These are phyloP conservation scores for Phrynocephalus forsythii DNA, from an alignment of 2,797 vertebrate genomes.

Conservation along the genomic window DNA sequence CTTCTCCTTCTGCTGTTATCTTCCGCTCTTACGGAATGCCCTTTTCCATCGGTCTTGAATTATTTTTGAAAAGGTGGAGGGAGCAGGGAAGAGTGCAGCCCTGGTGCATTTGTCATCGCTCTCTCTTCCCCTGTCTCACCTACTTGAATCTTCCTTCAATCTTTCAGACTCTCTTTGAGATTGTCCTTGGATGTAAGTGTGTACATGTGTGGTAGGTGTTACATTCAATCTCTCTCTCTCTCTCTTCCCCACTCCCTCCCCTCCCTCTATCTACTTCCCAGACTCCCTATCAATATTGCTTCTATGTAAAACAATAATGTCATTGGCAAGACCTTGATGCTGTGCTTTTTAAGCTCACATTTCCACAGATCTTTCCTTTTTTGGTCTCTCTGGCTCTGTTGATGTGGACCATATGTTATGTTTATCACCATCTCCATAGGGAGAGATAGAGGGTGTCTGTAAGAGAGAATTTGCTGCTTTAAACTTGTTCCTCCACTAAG, in stretches of 20 bases:
- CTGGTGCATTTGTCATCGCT: not conserved
- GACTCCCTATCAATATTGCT: not conserved
- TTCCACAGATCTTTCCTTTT: conserved; percentile 25
- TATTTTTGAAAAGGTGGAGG: not conserved
- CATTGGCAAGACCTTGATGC: conserved; percentile 21
- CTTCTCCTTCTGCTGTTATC: conserved; percentile 29
- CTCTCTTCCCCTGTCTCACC: conserved; percentile 16
- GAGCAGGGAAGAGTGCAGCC: not conserved
- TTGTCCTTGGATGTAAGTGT: not conserved
- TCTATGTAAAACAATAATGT: conserved; percentile 15
- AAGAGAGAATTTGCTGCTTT: not conserved
- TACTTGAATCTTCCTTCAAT: conserved; percentile 25
- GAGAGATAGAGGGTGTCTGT: too few species aligned
- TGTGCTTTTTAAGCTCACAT: conserved; percentile 60
- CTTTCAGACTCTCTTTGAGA: conserved; percentile 52
- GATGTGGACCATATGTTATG: conserved; percentile 47
- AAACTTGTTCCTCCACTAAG: conserved; percentile 39
- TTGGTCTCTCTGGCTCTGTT: conserved; percentile 31
- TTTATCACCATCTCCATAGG: not conserved
- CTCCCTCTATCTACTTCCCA: conserved; percentile 8
- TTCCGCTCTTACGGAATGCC: not conserved
- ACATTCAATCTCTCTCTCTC: not conserved
- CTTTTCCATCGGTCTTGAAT: not conserved
- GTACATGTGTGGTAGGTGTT: not conserved
- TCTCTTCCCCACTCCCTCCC: conserved; percentile 17